Evolutionary conservation across 1,140 invertebrate species (phyloP).

Genomic region (Papilio aristodemus): DNA sequence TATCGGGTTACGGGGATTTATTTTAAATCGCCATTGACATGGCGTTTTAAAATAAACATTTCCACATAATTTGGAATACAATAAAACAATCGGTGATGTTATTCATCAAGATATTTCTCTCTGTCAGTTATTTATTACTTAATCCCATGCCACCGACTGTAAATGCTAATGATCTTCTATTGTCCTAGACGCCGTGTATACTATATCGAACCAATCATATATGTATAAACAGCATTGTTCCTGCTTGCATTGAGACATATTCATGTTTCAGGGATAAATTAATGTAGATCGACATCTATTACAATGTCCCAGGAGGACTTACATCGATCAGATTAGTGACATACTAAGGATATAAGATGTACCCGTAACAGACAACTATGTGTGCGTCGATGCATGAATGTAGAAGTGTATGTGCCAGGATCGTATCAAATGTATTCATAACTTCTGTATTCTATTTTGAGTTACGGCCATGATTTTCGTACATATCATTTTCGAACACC

Average conservation of each 20-base stretch:
- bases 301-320: too few relatives aligned
- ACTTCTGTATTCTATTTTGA: too few relatives aligned
- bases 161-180: slow-evolving; percentile 13
- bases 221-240: neutral
- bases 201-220: neutral
- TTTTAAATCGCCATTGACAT: too few relatives aligned
- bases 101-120: neutral
- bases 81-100: neutral
- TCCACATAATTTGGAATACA: neutral
- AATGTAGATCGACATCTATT: too few relatives aligned
- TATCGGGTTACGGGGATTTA: too few relatives aligned
- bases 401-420: too few relatives aligned
- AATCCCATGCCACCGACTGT: slow-evolving; percentile 1
- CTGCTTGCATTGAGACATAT: neutral
- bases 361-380: too few relatives aligned
- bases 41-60: neutral
- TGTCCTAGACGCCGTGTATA: neutral
- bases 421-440: too few relatives aligned
- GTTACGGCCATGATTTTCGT: too few relatives aligned
- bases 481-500: neutral
- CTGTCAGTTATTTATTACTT: slow-evolving; percentile 11
- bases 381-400: too few relatives aligned
- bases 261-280: neutral
- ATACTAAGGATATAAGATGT: too few relatives aligned
- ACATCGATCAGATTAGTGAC: too few relatives aligned